A percentile compares a stretch with the other conserved stretches of the same genome.
Conservation (phyloP, 2,888 invertebrate genomes). For the Mayetiola destructor region DNA sequence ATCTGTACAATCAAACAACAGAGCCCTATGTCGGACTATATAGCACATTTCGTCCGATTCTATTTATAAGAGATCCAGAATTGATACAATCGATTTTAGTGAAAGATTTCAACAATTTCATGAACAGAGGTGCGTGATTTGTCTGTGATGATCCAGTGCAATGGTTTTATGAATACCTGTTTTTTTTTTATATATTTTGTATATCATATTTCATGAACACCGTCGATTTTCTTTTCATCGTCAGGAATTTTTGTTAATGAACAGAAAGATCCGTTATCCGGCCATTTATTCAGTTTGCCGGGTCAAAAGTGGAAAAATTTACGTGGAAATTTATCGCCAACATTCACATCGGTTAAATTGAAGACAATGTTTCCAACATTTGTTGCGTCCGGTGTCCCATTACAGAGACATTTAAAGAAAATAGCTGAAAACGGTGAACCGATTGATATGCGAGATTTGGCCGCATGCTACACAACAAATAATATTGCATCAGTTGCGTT, state of each 20-base stretch:
- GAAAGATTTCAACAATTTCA: constrained; percentile 44
- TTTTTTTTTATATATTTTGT: too few relatives aligned
- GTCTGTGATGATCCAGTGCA: too few relatives aligned
- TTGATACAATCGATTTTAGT: constrained; percentile 41
- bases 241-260: constrained; percentile 41
- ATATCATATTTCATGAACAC: too few relatives aligned
- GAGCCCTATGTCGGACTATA: constrained; percentile 39
- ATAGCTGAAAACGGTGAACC: constrained; percentile 27
- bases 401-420: constrained; percentile 32
- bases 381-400: constrained; percentile 37
- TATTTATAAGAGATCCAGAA: constrained; percentile 42
- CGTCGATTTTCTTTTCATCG: too few relatives aligned
- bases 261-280: constrained; percentile 40
- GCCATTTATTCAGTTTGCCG: constrained; percentile 41
- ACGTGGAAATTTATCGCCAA: constrained; percentile 43
- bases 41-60: constrained; percentile 40
- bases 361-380: constrained; percentile 44
- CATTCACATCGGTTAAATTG: constrained; percentile 46
- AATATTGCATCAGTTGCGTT: constrained; percentile 29
- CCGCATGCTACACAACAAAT: constrained; percentile 28
- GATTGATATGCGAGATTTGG: constrained; percentile 32
- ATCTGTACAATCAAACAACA: constrained; percentile 34
- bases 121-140: too few relatives aligned
- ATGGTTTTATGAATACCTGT: too few relatives aligned
- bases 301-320: constrained; percentile 45